These are phyloP conservation scores for Microtus montanus DNA, from an alignment of 2,113 vertebrate species.

Conservation along the genomic window DNA sequence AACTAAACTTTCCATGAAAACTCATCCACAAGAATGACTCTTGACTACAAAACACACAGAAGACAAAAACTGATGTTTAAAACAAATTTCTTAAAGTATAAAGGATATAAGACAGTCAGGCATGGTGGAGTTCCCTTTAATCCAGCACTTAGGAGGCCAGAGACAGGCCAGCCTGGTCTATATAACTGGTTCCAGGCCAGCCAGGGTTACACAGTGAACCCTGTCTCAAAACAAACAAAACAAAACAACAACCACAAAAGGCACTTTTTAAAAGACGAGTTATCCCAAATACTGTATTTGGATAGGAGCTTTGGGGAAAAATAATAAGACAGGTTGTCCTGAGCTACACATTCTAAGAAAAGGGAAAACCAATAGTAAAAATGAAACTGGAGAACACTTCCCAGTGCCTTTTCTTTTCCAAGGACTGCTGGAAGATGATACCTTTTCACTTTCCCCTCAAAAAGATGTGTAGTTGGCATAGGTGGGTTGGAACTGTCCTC, in stretches of 20 bases:
- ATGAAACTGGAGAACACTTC: neutral
- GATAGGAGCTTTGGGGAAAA: neutral
- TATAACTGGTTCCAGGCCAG: neutral
- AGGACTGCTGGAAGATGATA: neutral
- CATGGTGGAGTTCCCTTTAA: neutral
- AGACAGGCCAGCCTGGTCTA: neutral
- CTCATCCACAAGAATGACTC: neutral
- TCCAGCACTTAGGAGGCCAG: neutral
- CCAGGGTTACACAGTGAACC: neutral
- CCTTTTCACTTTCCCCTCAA: neutral
- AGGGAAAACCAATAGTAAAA: neutral
- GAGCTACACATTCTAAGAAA: constrained; percentile 8
- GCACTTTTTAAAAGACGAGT: neutral
- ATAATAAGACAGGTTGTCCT: neutral
- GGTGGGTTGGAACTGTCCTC: neutral
- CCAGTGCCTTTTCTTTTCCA: neutral
- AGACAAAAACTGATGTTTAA: neutral
- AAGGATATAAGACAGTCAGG: neutral
- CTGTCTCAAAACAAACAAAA: neutral
- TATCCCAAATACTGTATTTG: neutral
- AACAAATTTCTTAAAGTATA: neutral
- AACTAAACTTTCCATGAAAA: neutral
- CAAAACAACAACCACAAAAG: neutral
- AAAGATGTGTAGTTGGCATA: neutral
- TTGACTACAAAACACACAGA: constrained; percentile 20